Base-by-base conservation (phyloP, 2,113 vertebrate species). In the Urocynchramus pylzowi region DNA sequence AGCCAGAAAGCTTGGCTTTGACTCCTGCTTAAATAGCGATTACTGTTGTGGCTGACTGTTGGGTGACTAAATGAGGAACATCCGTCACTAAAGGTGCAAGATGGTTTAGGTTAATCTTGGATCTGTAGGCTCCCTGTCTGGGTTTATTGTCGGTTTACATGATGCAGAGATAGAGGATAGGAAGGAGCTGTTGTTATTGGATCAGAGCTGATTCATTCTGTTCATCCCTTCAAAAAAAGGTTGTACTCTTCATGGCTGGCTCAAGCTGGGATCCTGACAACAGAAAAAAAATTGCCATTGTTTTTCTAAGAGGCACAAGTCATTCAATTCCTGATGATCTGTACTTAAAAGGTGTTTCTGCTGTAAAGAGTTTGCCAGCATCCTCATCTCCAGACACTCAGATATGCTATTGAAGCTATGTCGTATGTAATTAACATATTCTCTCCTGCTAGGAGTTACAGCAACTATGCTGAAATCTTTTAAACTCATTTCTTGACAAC, bases 101-200 rank as follows among this genome's bases (percentile, higher is more conserved):
- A 23, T 47, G 21, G 59, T 84, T 78, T 41, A 87, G 86, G 73
- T 95, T 95, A 90, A 92, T 90, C 89, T 89, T 86, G 77, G 64
- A 91, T 94, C 84, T 3, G 4, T n/a, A 70, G 42, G 15, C 35
- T 80, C n/a, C 5, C 30, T 90, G 89, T 10, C 23, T 78, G 71
- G 17, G 64, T 42, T 73, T 70, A 35, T 87, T 63, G 26, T 28
- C 0, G 1, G 19, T 86, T 86, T 80, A 35, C 26, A 9, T 31
- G 60, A 27, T 90, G 12, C 18, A 77, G 45, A 82, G 45, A 28
- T 5, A 39, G 45, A 80, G 8, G 13, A 57, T 35, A 59, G 31
- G 68, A 96, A 87, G 42, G 21, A 87, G 11, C 11, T 3, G 0
- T 60, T 33, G 9, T 82, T 75, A 75, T 7, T 79, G 63, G 57